Conservation (phyloP, 2,888 invertebrate genomes). For the Rapana venosa region DNA sequence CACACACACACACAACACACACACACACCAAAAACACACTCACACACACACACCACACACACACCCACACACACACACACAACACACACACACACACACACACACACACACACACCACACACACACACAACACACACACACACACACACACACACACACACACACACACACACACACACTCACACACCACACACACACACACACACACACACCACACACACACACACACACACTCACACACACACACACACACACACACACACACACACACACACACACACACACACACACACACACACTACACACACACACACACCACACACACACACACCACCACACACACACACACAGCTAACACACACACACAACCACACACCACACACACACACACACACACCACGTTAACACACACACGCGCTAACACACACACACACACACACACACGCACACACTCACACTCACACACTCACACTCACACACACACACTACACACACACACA, state of each 20-base stretch:
- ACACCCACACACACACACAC: background rate
- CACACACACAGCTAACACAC: background rate
- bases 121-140: background rate
- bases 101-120: no score
- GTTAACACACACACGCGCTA: no score
- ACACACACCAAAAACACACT: no score
- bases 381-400: background rate
- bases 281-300: conserved; percentile 2
- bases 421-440: background rate
- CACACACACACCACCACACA: background rate
- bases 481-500: background rate
- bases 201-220: background rate
- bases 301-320: conserved; percentile 10
- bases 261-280: background rate
- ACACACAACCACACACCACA: background rate
- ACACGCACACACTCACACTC: no score
- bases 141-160: conserved; percentile 13
- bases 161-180: background rate
- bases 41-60: background rate
- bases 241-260: conserved; percentile 2
- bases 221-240: conserved; percentile 2
- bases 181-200: no score
- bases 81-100: conserved; percentile 4
- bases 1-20: no score
- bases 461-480: no score